Base-by-base conservation (phyloP, 2,797 vertebrate species). In the Taeniopygia guttata region DNA sequence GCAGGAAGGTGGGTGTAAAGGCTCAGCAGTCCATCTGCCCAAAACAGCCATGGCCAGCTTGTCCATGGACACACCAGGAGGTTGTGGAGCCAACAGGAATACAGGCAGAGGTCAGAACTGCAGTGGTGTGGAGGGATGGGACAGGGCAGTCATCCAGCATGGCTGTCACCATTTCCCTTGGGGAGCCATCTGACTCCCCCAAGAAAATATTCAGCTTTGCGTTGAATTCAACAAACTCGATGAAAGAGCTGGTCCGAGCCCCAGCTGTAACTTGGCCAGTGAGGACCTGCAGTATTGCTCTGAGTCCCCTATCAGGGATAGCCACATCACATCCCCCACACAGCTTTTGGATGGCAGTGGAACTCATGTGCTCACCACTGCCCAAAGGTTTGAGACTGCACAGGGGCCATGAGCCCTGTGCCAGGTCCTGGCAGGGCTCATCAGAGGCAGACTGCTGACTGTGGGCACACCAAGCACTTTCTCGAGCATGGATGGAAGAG, bases 341-440 rank as follows among this genome's bases (percentile, higher is more conserved):
- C 45, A 40, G 45, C 32, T 72, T 40, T 25, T 0, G 4, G 30
- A 9, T 43, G 48, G 38, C 70, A n/a, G 6, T 10, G 36, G 74
- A 70, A 38, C 30, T 18, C 13, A 0, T 25, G 22, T 8, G 1
- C 66, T 55, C 66, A n/a, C 17, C 1, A 0, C 32, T 46, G 54
- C n/a, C 36, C 49, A 19, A 29, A 67, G 43, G 48, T 32, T 73
- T 5, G 6, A 13, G 42, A 9, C n/a, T 56, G 27, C 30, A n/a
- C 0, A 0, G 13, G 20, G 29, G 3, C 56, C 18, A 5, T 0
- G 3, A 84, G 48, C 67, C 15, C 0, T 48, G n/a, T 52, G 26
- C 45, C 40, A 8, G 34, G 34, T 22, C 62, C 38, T 5, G 5
- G 43, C 3, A 4, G 40, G 25, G 45, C 49, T 86, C 45, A 3